Evolutionary conservation across 23 tunicate genomes (phyloP), one percentile per base, ranked within the genome.

Genomic region (Ascidia mentula): DNA sequence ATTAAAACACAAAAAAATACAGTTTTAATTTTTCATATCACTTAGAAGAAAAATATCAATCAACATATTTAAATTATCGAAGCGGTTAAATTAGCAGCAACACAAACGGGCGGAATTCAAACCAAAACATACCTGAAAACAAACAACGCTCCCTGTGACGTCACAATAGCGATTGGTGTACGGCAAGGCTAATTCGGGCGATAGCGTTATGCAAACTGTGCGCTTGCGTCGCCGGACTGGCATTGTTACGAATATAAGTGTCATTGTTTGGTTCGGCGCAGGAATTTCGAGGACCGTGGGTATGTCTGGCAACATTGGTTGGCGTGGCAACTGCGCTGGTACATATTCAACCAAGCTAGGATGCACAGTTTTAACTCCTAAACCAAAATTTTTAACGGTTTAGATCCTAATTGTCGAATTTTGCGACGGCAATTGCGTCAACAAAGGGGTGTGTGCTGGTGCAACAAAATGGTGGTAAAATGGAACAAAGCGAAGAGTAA

Each of bases 181-280:
- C 28, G 65, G 22, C 65, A 53, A 28, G 65, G 65, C 65, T 53
- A 53, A 20, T 53, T 53, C 65, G 65, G 65, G 4, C 13, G 12
- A 53, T 28, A 53, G 65, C 28, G 24, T 3, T 53, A 53, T 53
- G 65, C 65, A 53, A 53, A 53, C 65, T 53, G 22, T 9, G 65
- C 65, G 65, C 24, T 53, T 53, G 28, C 65, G 65, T 53, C 65
- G 65, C 65, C 65, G 24, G 65, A 3, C 7, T 26, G 12, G 65
- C 65, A 53, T 53, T 53, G 65, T 53, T 53, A 53, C 65, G 65
- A 53, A 53, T 53, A 53, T 53, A 53, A 53, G 65, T 53, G 65
- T 53, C 65, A 53, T 53, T 53, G 65, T 53, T 53, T 26, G 28
- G 65, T 53, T n/a, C n/a, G 12, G 65, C 13, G 4, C 12, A 28